Evolutionary conservation across 2,888 invertebrate genomes (phyloP).

Genomic region (Acronicta alni): DNA sequence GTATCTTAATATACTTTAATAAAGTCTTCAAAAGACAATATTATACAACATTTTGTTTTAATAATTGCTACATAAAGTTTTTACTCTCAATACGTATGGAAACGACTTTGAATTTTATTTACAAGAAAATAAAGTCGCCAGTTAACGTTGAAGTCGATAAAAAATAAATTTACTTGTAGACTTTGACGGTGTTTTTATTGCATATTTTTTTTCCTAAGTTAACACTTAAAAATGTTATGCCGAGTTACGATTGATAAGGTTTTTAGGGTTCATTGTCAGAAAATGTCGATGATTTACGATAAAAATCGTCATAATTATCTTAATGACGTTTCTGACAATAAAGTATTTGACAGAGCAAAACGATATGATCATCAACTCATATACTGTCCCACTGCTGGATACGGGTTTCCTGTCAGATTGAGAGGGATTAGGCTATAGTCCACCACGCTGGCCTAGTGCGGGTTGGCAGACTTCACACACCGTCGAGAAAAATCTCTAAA

Average conservation of each 20-base stretch:
- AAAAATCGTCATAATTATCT: too few species aligned
- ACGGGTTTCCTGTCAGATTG: too few species aligned
- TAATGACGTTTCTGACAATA: too few species aligned
- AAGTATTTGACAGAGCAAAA: too few species aligned
- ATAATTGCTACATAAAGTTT: conserved; percentile 41
- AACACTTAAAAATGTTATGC: conserved; percentile 57
- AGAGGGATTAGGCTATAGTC: too few species aligned
- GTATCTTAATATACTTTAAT: conserved; percentile 33
- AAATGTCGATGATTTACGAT: background rate
- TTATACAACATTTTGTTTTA: conserved; percentile 20
- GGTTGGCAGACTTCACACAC: too few species aligned
- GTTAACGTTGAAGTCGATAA: conserved; percentile 19
- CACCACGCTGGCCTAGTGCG: too few species aligned
- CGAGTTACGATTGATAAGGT: conserved; percentile 47
- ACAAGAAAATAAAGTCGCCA: conserved; percentile 17
- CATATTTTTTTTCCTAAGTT: conserved; percentile 45
- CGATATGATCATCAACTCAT: too few species aligned
- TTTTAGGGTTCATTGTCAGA: conserved; percentile 23
- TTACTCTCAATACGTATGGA: conserved; percentile 10
- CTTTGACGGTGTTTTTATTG: conserved; percentile 54
- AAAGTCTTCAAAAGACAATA: conserved; percentile 22
- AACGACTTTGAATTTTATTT: conserved; percentile 20
- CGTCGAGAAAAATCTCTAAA: too few species aligned
- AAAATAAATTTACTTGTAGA: conserved; percentile 31
- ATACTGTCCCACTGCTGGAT: too few species aligned